A percentile compares a stretch with the other conserved stretches of the same genome.
Conservation (phyloP, 1,140 invertebrate genomes). For the Drosophila teissieri region DNA sequence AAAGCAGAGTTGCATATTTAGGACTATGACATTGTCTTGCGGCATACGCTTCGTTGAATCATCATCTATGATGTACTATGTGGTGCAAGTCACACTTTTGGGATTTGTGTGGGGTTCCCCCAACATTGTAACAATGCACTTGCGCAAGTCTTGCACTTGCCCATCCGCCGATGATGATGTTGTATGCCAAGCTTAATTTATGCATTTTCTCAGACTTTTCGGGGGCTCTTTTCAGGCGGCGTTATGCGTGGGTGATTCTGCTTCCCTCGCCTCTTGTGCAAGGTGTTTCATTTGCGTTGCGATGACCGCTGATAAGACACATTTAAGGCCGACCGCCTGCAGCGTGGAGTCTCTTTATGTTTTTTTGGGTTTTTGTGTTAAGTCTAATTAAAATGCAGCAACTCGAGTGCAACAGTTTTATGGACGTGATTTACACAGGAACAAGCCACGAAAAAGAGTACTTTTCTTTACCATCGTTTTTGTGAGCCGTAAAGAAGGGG, state of each 20-base stretch:
- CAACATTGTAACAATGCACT: constrained; percentile 46
- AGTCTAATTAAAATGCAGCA: constrained; percentile 65
- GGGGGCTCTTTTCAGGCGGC: constrained; percentile 7
- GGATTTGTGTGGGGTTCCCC: neutral
- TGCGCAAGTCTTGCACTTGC: constrained; percentile 35
- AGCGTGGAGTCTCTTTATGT: constrained; percentile 6
- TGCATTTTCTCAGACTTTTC: constrained; percentile 67
- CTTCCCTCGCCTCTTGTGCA: constrained; percentile 19
- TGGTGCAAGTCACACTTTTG: constrained; percentile 65
- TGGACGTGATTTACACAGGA: constrained; percentile 63
- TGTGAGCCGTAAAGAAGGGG: neutral
- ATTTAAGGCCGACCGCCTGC: constrained; percentile 31
- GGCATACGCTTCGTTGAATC: constrained; percentile 58
- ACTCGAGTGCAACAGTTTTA: constrained; percentile 68
- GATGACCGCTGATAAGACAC: constrained; percentile 54
- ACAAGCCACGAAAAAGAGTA: constrained; percentile 15
- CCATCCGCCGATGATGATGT: neutral
- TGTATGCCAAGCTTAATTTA: constrained; percentile 55
- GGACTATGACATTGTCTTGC: constrained; percentile 25
- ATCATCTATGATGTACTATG: constrained; percentile 30
- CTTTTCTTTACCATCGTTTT: constrained; percentile 10
- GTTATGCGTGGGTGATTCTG: constrained; percentile 67
- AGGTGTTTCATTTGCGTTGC: constrained; percentile 45
- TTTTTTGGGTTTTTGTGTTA: neutral
- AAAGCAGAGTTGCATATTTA: neutral